Conservation (phyloP, 2,888 invertebrate genomes). For the Eurois occulta region DNA sequence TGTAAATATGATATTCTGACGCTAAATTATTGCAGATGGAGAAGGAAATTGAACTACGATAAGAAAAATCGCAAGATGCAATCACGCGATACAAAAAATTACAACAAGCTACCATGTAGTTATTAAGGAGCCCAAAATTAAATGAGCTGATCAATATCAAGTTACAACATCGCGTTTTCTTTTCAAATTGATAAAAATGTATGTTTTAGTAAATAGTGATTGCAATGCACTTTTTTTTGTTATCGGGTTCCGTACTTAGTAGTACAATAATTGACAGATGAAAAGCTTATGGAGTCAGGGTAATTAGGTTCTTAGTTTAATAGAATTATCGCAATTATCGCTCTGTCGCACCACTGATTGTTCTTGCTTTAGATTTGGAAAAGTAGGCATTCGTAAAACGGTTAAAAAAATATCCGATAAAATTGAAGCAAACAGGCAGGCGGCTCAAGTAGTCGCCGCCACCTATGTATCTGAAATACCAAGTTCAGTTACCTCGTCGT, state of each 20-base stretch:
- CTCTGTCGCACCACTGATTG: neutral
- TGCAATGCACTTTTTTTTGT: neutral
- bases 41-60: slow-evolving; percentile 5
- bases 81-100: slow-evolving; percentile 19
- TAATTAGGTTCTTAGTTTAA: neutral
- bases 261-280: neutral
- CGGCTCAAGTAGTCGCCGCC: neutral
- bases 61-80: neutral
- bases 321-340: neutral
- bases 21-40: neutral
- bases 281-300: neutral
- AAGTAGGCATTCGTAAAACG: neutral
- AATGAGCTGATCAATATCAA: slow-evolving; percentile 19
- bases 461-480: neutral
- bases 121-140: slow-evolving; percentile 9
- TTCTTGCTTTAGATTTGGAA: neutral
- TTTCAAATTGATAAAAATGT: slow-evolving; percentile 12
- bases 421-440: neutral
- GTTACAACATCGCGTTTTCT: neutral
- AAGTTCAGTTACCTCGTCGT: neutral
- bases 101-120: neutral
- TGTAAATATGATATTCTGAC: neutral
- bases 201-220: neutral
- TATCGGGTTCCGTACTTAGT: neutral
- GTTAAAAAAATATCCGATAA: too few relatives aligned